Conservation (phyloP, 2,888 invertebrate genomes). For the Pasiphila rectangulata region DNA sequence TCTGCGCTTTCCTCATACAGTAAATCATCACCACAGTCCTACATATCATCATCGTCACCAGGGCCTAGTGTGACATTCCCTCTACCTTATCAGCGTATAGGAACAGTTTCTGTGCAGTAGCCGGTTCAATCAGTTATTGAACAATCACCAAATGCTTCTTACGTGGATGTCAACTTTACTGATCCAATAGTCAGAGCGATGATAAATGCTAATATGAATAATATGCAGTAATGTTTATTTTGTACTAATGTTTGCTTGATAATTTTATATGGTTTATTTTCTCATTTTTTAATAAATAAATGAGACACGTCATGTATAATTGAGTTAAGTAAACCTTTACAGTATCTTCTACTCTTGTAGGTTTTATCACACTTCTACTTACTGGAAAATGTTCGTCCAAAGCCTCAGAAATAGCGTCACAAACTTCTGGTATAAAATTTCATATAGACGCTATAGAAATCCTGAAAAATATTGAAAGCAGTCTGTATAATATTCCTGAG, state of each 20-base stretch:
- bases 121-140: constrained; percentile 20
- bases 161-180: constrained; percentile 15
- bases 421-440: constrained; percentile 28
- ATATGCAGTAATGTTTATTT: constrained; percentile 18
- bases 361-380: constrained; percentile 18
- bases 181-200: constrained; percentile 23
- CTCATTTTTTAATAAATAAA: constrained; percentile 21
- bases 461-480: constrained; percentile 21
- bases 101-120: constrained; percentile 22
- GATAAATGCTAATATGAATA: constrained; percentile 21
- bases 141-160: no score
- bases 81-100: constrained; percentile 14
- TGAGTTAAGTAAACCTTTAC: constrained; percentile 14
- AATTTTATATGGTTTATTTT: constrained; percentile 14
- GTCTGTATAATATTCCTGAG: constrained; percentile 31
- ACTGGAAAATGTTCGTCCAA: constrained; percentile 18
- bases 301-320: constrained; percentile 20
- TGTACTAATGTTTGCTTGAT: no score
- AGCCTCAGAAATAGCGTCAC: constrained; percentile 19
- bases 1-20: constrained; percentile 25
- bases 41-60: constrained; percentile 21
- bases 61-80: constrained; percentile 20
- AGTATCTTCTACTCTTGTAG: no score
- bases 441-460: constrained; percentile 25
- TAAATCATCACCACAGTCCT: constrained; percentile 22